These are phyloP conservation scores for Eupithecia subumbrata DNA, from an alignment of 2,888 invertebrate genomes.

Conservation along the genomic window DNA sequence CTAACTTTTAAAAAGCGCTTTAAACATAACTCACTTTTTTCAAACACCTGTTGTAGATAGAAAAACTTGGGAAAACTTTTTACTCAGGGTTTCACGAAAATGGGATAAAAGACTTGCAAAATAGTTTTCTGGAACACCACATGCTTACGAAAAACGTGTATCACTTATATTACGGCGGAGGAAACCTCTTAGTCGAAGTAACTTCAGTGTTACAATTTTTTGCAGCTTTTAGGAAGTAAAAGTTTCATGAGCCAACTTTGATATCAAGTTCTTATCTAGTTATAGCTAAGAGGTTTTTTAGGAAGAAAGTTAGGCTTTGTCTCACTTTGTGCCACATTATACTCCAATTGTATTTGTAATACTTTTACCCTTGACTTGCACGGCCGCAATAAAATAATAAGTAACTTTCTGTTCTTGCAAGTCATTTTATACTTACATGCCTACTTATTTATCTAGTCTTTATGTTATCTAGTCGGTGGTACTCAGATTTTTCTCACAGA, in stretches of 20 bases:
- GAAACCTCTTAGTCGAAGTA: constrained; percentile 55
- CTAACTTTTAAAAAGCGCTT: constrained; percentile 45
- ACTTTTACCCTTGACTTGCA: not conserved
- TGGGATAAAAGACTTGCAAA: constrained; percentile 81
- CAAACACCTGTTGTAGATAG: constrained; percentile 79
- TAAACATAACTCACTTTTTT: constrained; percentile 61
- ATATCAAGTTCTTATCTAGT: constrained; percentile 17
- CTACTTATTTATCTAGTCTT: not conserved
- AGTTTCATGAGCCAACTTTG: constrained; percentile 28
- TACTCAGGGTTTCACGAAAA: constrained; percentile 74
- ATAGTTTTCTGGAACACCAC: constrained; percentile 80
- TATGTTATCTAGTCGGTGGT: not conserved
- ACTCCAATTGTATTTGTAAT: not conserved
- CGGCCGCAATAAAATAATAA: not conserved
- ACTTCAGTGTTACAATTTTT: constrained; percentile 49
- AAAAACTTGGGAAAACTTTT: constrained; percentile 75
- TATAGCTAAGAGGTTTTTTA: constrained; percentile 21
- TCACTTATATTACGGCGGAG: constrained; percentile 61
- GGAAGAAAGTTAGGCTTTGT: constrained; percentile 28
- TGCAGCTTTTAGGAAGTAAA: constrained; percentile 44
- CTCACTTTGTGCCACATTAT: not conserved
- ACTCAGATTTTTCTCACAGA: not conserved
- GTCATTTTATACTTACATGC: not conserved
- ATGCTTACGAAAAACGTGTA: constrained; percentile 71
- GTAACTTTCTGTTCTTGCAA: not conserved